These are phyloP conservation scores for Prionailurus bengalensis DNA, from an alignment of 2,113 vertebrate species.

Conservation along the genomic window DNA sequence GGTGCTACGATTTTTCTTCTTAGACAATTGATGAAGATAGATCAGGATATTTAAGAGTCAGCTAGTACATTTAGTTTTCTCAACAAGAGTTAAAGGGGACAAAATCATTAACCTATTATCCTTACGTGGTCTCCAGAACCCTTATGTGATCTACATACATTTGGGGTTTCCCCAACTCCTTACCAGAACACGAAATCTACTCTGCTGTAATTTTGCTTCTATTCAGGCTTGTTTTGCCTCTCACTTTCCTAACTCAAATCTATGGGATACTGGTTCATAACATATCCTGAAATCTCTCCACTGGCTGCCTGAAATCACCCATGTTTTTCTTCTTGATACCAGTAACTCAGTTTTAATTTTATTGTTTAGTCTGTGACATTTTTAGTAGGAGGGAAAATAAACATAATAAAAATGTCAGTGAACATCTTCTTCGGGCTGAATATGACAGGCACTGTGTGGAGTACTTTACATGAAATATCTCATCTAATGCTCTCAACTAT, in stretches of 20 bases:
- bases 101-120: not conserved
- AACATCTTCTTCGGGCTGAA: not conserved
- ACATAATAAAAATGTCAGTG: not conserved
- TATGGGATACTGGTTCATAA: not conserved
- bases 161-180: not conserved
- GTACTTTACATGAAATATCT: not conserved
- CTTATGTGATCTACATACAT: not conserved
- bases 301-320: not conserved
- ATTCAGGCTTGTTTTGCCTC: not conserved
- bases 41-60: not conserved
- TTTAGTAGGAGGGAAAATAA: conserved; percentile 21
- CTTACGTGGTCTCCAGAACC: not conserved
- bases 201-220: not conserved
- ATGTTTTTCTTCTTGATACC: not conserved
- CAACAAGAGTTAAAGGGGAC: not conserved
- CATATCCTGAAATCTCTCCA: not conserved
- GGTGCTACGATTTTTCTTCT: not conserved
- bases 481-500: not conserved
- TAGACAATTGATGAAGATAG: not conserved
- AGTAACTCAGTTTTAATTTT: not conserved
- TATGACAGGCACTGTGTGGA: not conserved
- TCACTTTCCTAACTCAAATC: not conserved
- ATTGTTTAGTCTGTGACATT: not conserved
- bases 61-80: not conserved
- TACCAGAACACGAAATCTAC: not conserved